Evolutionary conservation across 1,140 invertebrate genomes (phyloP).

Genomic region (Drosophila guanche): DNA sequence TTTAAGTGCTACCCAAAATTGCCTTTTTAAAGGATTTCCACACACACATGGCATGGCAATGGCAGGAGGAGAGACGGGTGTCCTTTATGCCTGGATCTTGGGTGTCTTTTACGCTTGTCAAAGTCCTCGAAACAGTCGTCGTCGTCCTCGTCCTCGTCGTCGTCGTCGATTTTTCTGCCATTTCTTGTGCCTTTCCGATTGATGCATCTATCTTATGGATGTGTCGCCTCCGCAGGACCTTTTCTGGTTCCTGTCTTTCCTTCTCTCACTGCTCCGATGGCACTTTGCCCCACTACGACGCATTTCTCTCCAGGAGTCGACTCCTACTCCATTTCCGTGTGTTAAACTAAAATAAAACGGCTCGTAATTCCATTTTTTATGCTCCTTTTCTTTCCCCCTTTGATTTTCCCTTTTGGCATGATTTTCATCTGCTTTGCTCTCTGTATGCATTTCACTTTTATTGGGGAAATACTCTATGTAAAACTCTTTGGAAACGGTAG

Average conservation of each 20-base stretch:
- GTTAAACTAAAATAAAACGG: conserved; percentile 80
- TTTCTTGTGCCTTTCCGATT: conserved; percentile 71
- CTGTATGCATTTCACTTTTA: conserved; percentile 54
- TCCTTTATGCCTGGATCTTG: conserved; percentile 47
- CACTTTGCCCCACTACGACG: conserved; percentile 62
- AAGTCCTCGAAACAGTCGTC: conserved; percentile 53
- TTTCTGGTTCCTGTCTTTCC: background rate
- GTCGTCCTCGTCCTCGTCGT: conserved; percentile 31
- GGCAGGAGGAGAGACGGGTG: background rate
- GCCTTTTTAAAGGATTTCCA: conserved; percentile 80
- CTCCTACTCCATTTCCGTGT: conserved; percentile 68
- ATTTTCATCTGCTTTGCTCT: conserved; percentile 36
- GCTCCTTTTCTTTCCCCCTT: background rate
- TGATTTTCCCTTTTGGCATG: conserved; percentile 42
- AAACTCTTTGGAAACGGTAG: no score
- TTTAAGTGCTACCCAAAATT: conserved; percentile 79
- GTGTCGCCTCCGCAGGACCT: conserved; percentile 37
- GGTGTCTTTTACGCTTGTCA: conserved; percentile 73
- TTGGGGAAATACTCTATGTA: conserved; percentile 15
- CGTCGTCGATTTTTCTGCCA: conserved; percentile 55
- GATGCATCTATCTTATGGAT: conserved; percentile 71
- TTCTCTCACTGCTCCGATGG: conserved; percentile 19
- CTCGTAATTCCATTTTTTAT: conserved; percentile 60
- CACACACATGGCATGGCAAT: conserved; percentile 29
- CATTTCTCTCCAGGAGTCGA: conserved; percentile 41